Conservation (phyloP, 2,888 invertebrate species). For the Phaedon cochleariae region DNA sequence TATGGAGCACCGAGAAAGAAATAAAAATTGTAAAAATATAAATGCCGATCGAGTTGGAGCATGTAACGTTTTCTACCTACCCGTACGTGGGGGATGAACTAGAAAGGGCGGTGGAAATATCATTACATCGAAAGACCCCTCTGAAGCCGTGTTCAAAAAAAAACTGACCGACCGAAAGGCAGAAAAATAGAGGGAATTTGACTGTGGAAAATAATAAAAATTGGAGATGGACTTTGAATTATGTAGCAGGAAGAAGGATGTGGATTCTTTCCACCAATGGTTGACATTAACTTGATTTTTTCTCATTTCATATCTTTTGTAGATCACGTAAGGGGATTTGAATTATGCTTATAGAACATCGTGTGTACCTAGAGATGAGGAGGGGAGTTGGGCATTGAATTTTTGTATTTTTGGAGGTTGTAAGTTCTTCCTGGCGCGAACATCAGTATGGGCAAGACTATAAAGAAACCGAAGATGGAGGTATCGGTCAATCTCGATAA, state of each 20-base stretch:
- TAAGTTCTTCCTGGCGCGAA: too few relatives aligned
- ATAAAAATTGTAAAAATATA: conserved; percentile 48
- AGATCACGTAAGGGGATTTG: too few relatives aligned
- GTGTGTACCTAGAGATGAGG: too few relatives aligned
- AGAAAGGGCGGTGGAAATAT: conserved; percentile 58
- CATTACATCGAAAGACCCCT: conserved; percentile 62
- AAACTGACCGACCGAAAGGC: conserved; percentile 63
- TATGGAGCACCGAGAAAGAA: conserved; percentile 46
- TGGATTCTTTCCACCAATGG: conserved; percentile 30
- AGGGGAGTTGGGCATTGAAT: too few relatives aligned
- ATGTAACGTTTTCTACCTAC: conserved; percentile 42
- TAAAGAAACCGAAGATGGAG: too few relatives aligned
- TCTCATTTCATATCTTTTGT: too few relatives aligned
- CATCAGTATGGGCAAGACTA: too few relatives aligned
- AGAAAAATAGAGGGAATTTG: conserved; percentile 64
- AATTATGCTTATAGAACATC: too few relatives aligned
- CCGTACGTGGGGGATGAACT: conserved; percentile 26
- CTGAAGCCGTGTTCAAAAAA: conserved; percentile 53
- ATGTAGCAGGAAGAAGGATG: conserved; percentile 60
- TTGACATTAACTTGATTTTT: not conserved
- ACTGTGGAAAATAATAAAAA: conserved; percentile 65
- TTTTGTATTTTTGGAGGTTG: too few relatives aligned
- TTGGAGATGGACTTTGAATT: conserved; percentile 65
- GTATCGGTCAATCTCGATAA: too few relatives aligned
- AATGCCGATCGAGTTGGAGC: conserved; percentile 52